Evolutionary conservation across 2,888 invertebrate species (phyloP).

Genomic region (Hirtodrosophila alboralis): DNA sequence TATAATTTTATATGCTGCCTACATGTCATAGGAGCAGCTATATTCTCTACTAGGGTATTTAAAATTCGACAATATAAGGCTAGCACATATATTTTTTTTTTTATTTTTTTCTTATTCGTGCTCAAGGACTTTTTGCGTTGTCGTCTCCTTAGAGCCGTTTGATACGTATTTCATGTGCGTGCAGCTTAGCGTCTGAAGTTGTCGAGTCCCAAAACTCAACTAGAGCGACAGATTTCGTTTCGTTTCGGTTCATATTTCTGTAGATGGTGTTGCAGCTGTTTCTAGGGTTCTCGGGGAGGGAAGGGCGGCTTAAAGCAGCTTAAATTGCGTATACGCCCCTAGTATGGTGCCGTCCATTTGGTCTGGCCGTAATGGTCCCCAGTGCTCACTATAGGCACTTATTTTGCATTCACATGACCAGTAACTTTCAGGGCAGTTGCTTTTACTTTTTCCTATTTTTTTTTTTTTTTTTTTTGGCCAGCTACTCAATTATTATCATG

Average conservation of each 20-base stretch:
- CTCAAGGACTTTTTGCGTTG: constrained; percentile 68
- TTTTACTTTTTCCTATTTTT: too few species aligned
- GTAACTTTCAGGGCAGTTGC: constrained; percentile 16
- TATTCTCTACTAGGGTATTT: too few species aligned
- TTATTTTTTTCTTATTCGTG: constrained; percentile 50
- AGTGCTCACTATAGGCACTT: constrained; percentile 29
- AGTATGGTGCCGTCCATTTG: constrained; percentile 10
- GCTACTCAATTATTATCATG: constrained; percentile 71
- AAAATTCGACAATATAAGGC: too few species aligned
- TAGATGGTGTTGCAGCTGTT: constrained; percentile 10
- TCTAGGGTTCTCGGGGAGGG: not conserved
- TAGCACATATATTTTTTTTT: not conserved
- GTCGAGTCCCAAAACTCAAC: constrained; percentile 35
- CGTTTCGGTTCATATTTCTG: constrained; percentile 51
- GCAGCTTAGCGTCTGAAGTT: constrained; percentile 62
- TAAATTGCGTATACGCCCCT: constrained; percentile 68
- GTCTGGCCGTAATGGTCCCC: constrained; percentile 48
- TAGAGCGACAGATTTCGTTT: constrained; percentile 49
- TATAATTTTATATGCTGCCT: too few species aligned
- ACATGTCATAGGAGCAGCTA: too few species aligned
- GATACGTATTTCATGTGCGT: constrained; percentile 65
- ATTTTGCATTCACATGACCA: constrained; percentile 54
- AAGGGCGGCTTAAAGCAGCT: constrained; percentile 66
- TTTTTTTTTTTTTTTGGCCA: constrained; percentile 15
- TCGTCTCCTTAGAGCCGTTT: constrained; percentile 27